Evolutionary conservation across 2,113 vertebrate genomes (phyloP), one percentile per base, ranked within the genome.

Genomic region (Calidris pygmaea): DNA sequence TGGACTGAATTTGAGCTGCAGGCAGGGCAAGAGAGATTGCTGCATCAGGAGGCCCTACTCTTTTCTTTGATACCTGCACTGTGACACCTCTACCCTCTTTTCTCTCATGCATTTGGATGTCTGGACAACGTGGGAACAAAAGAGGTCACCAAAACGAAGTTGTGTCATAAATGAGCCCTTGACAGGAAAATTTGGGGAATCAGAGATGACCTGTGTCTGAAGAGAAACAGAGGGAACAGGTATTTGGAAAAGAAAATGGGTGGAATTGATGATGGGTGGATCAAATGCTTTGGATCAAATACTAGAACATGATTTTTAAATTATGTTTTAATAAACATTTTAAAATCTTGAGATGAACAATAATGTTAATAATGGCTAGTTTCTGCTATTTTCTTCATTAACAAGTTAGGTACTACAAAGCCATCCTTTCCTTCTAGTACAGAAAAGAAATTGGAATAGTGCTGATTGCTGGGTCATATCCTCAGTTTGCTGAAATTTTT

Each of bases 51-150:
- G 8, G 1, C 4, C 2, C 5, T n/a, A 8, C 1, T 70, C 35
- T 66, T 83, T 72, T 73, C 12, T 59, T 47, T 47, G 20, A 5
- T 79, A 11, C 6, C 19, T 63, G 35, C 30, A 41, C 20, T 76
- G 41, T 48, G 39, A 19, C 6, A 45, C 18, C 3, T 84, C 32
- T 55, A 18, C 1, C 4, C 0, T 0, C 2, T 60, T 74, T 70
- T 52, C 32, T 86, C 14, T 26, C 20, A 5, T 17, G 6, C 14
- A 12, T 71, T 67, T 79, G 10, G 3, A 59, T 59, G 17, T 63
- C 47, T 71, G 19, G 26, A 32, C 17, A 50, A 43, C 3, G n/a
- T 47, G 22, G 14, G 29, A 75, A 59, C 3, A 50, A 35, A 71
- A 85, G n/a, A n/a, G 12, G 24, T 15, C n/a, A 41, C 7, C 62